These are phyloP conservation scores for Acipenser ruthenus DNA, from an alignment of 2,797 vertebrate genomes.

Conservation along the genomic window DNA sequence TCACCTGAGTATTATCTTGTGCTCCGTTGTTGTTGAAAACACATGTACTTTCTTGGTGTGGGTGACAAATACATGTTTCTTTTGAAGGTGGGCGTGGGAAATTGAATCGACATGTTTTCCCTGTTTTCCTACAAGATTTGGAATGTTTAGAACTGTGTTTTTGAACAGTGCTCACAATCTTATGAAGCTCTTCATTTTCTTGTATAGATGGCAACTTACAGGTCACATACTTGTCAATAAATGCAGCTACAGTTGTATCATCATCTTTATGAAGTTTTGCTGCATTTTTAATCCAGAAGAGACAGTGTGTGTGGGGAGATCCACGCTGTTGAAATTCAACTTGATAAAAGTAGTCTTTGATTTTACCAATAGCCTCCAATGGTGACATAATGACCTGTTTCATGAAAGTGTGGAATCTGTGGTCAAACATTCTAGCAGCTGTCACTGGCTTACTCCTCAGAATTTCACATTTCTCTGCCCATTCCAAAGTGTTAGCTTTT, in stretches of 20 bases:
- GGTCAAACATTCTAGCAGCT: conserved; percentile 23
- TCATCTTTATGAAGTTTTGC: conserved; percentile 6
- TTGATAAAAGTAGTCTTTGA: conserved; percentile 13
- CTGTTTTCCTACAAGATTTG: conserved; percentile 4
- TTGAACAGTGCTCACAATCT: conserved; percentile 7
- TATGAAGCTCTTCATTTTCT: conserved; percentile 7
- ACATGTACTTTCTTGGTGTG: background rate
- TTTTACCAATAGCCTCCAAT: conserved; percentile 12
- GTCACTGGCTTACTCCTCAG: conserved; percentile 13
- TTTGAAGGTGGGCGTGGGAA: background rate
- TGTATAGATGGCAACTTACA: conserved; percentile 17
- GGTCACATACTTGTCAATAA: conserved; percentile 14
- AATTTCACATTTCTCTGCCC: conserved; percentile 16
- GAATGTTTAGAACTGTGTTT: conserved; percentile 5
- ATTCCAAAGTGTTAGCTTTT: conserved; percentile 8
- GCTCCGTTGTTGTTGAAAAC: background rate
- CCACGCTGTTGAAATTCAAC: conserved; percentile 16
- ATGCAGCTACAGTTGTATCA: conserved; percentile 2
- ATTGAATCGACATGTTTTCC: background rate
- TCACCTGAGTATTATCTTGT: background rate
- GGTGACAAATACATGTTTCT: background rate
- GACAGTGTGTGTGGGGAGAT: conserved; percentile 6
- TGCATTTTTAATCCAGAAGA: conserved; percentile 16
- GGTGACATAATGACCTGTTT: conserved; percentile 14
- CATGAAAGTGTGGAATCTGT: conserved; percentile 12